Conservation (phyloP, 2,797 vertebrate species). For the Lateolabrax maculatus region DNA sequence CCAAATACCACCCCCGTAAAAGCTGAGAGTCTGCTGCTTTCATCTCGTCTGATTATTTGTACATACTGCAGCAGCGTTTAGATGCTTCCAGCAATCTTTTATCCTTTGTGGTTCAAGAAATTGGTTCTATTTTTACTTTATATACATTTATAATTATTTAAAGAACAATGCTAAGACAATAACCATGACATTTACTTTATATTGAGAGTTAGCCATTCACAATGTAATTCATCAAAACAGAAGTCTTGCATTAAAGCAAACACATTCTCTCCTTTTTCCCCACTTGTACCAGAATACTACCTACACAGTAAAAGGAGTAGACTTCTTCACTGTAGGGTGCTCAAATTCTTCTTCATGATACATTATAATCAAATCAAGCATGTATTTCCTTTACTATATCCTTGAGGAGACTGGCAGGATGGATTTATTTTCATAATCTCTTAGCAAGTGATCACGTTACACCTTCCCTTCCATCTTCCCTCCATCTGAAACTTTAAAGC, state of each 20-base stretch:
- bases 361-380: constrained; percentile 65
- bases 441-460: constrained; percentile 53
- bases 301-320: constrained; percentile 22
- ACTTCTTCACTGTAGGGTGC: constrained; percentile 11
- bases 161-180: constrained; percentile 5
- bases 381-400: constrained; percentile 55
- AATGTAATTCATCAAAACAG: background rate
- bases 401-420: constrained; percentile 52
- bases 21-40: constrained; percentile 37
- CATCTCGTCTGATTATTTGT: constrained; percentile 33
- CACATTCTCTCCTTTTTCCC: background rate
- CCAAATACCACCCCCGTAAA: constrained; percentile 44
- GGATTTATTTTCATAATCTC: constrained; percentile 63
- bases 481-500: constrained; percentile 49
- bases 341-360: constrained; percentile 50
- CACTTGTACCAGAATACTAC: constrained; percentile 31
- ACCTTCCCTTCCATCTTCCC: constrained; percentile 41
- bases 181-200: background rate
- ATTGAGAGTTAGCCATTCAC: background rate
- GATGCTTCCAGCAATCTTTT: constrained; percentile 23
- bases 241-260: constrained; percentile 9
- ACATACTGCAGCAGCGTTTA: background rate
- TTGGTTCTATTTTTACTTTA: background rate
- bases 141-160: constrained; percentile 4
- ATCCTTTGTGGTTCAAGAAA: background rate